Evolutionary conservation across 2,113 vertebrate genomes (phyloP), one percentile per base, ranked within the genome.

Genomic region (Chionomys nivalis): DNA sequence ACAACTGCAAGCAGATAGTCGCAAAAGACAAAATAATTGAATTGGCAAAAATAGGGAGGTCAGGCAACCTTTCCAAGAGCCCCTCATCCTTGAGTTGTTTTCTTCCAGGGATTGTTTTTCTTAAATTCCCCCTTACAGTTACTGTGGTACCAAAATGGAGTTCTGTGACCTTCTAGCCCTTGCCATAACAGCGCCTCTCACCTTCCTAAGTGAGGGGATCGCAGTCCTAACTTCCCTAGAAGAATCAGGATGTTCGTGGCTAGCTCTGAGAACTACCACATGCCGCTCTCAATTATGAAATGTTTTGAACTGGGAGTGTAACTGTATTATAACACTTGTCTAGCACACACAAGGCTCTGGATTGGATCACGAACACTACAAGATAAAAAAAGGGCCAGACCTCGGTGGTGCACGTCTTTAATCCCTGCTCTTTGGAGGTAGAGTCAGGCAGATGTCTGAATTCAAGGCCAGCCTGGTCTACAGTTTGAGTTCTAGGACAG

Each of bases 221-320:
- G 39, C 28, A 83, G 12, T 82, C 33, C 66, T 93, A 52, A n/a
- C 24, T 93, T 96, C 5, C 44, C 33, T 47, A 66, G 33, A 65
- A 79, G 73, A 33, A 47, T 11, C 36, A 5, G 9, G 68, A 68
- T 87, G 70, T 93, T 65, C 65, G 16, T 73, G 49, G 16, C 42
- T 49, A 61, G 21, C n/a, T 58, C 17, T 86, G 49, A 72, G 87
- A 76, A 82, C 39, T 42, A 58, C 44, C 65, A 94, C 44, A 68
- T 42, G 19, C 2, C 14, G 73, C 76, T 94, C 75, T 95, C 49
- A 72, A 49, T 90, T 77, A 76, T 94, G 83, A 83, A 94, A 83
- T 65, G 75, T 58, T 87, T 75, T 89, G 21, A 28, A 33, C 31
- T n/a, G 42, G 21, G 76, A 7, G 52, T 70, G 5, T 68, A 42